Evolutionary conservation across 2,888 invertebrate genomes (phyloP), one percentile per base, ranked within the genome.

Genomic region (Dynastes maya): DNA sequence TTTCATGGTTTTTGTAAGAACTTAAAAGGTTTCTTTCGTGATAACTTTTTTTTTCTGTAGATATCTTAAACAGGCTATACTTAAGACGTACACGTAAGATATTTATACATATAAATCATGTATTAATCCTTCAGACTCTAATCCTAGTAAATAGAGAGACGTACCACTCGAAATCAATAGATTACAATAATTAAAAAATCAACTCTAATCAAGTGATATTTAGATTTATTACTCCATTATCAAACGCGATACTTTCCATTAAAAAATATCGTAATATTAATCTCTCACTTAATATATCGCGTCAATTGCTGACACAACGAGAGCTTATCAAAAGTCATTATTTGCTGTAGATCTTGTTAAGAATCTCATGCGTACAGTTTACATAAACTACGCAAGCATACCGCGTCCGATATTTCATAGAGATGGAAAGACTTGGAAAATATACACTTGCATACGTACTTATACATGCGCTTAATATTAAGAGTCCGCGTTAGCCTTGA

Each of bases 401-500:
- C 5, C 6, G 9, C n/a, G 22, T 2, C 8, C 8, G 2, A 58
- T 22, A 58, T 8, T 16, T 22, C 22, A 11, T n/a, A 3, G 0
- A 55, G 22, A 16, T 58, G 9, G 22, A 58, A 16, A 22, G 22
- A 8, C 22, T 58, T 58, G 8, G 8, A 58, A n/a, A 16, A 22
- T 58, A 16, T 6, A 58, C 4, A 55, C 51, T 11, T n/a, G n/a
- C 2, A 4, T 16, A 55, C n/a, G 55, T 55, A 55, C 16, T n/a
- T 58, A 5, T 58, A 58, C 55, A 58, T 58, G 9, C 22, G 16
- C 6, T 22, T 58, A 58, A 58, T 58, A 58, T 58, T 5, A 58
- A 8, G 22, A 16, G 22, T 29, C n/a, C 63, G 29, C 6, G 37
- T 37, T 37, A 55, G 29, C 72, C 72, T 72, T 72, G 72, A 72